phyloP scores from a whole-genome alignment of 2,888 invertebrate species.

The Leptinotarsa juncta region DNA sequence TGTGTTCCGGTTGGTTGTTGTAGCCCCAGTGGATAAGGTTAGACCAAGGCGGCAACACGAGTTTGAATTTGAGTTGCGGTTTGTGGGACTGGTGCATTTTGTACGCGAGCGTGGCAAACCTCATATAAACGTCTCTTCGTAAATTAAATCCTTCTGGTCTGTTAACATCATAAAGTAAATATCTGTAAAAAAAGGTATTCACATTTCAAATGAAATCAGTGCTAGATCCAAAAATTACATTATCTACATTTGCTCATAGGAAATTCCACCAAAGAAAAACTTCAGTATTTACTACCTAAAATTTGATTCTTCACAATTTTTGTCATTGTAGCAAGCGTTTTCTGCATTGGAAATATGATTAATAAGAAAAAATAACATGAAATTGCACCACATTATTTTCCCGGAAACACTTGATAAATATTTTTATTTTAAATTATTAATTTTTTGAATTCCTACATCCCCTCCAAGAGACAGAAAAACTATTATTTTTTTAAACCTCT shows the following conservation, averaged over 20 bases:
- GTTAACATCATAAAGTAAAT: slow-evolving; percentile 93
- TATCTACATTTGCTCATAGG: no score
- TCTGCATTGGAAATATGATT: slow-evolving; percentile 1
- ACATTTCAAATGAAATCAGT: no score
- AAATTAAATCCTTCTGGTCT: slow-evolving; percentile 97
- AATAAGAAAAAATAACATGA: background rate
- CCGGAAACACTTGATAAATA: background rate
- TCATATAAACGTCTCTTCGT: slow-evolving; percentile 94
- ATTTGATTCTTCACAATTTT: slow-evolving; percentile 23
- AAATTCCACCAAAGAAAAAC: background rate
- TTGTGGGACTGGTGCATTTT: slow-evolving; percentile 70
- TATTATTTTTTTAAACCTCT: no score
- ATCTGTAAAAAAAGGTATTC: slow-evolving; percentile 66
- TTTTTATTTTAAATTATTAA: background rate
- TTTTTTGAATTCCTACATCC: no score
- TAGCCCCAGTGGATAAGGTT: slow-evolving; percentile 89
- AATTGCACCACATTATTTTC: background rate
- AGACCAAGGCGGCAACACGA: slow-evolving; percentile 94
- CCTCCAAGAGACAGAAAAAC: no score
- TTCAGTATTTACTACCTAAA: slow-evolving; percentile 3
- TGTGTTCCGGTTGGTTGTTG: slow-evolving; percentile 69
- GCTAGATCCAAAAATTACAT: background rate
- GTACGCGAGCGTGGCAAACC: slow-evolving; percentile 86
- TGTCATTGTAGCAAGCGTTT: slow-evolving; percentile 28
- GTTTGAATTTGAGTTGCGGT: slow-evolving; percentile 68